Evolutionary conservation across 2,888 invertebrate genomes (phyloP).

Genomic region (Platycnemis pennipes): DNA sequence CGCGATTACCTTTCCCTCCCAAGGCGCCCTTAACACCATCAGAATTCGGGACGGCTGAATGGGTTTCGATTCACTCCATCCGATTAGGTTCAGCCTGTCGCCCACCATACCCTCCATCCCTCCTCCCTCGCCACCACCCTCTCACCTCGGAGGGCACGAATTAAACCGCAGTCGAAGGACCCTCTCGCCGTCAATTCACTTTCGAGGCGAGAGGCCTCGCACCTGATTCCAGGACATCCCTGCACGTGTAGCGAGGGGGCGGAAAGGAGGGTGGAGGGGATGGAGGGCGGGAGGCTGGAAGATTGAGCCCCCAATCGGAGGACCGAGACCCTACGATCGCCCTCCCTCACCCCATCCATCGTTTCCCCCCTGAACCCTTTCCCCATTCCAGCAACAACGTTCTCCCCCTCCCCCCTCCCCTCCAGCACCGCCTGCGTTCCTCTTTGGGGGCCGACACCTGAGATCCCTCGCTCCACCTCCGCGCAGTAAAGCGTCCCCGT

Average conservation of each 20-base stretch:
- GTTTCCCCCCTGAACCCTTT: neutral
- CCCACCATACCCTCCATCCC: neutral
- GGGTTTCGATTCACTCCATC: constrained; percentile 32
- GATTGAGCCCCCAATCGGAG: neutral
- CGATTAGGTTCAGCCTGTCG: constrained; percentile 18
- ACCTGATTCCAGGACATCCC: neutral
- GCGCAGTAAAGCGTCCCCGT: too few species aligned
- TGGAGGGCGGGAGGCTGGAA: neutral
- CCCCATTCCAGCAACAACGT: neutral
- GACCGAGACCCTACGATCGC: neutral
- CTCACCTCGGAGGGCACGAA: constrained; percentile 12
- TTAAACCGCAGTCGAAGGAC: constrained; percentile 14
- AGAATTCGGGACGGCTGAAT: neutral
- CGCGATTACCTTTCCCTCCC: neutral
- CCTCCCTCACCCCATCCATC: too few species aligned
- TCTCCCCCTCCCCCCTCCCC: neutral
- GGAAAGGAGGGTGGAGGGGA: neutral
- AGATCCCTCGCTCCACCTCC: too few species aligned
- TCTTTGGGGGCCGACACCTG: too few species aligned
- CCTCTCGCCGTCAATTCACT: neutral
- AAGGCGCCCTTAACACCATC: constrained; percentile 8
- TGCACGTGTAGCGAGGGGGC: neutral
- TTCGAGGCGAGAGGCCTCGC: neutral
- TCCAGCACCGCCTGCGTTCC: neutral
- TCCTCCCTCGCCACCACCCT: neutral